These are phyloP conservation scores for Drymodes brunneopygia DNA, from an alignment of 2,113 vertebrate species.

Conservation along the genomic window DNA sequence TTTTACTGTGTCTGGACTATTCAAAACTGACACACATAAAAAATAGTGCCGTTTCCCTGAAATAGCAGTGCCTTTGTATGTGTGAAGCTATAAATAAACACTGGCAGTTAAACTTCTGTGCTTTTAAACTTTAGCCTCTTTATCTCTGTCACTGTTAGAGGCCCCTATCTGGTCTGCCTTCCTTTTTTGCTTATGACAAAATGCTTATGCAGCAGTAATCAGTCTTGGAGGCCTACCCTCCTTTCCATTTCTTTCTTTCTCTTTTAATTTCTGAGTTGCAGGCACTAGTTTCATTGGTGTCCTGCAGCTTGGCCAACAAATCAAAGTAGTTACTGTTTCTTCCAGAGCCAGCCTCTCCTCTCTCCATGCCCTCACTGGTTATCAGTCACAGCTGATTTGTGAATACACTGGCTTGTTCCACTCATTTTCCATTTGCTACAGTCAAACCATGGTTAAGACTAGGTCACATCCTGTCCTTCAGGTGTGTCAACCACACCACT, in stretches of 20 bases:
- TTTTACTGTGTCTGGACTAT: constrained; percentile 61
- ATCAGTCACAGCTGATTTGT: not conserved
- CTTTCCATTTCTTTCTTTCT: not conserved
- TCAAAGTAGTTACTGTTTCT: not conserved
- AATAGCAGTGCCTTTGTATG: constrained; percentile 65
- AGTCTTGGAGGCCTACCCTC: constrained; percentile 1
- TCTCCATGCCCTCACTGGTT: not conserved
- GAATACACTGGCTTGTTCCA: not conserved
- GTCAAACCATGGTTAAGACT: not conserved
- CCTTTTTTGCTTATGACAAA: constrained; percentile 55
- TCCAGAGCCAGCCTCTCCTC: not conserved
- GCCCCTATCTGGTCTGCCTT: constrained; percentile 43
- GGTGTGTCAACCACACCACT: accelerated
- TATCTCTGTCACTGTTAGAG: constrained; percentile 65
- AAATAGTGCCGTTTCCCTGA: constrained; percentile 56
- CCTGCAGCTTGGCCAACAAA: not conserved
- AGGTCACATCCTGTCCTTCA: not conserved
- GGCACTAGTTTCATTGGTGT: not conserved
- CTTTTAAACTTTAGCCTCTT: constrained; percentile 68
- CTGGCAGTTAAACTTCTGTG: constrained; percentile 58
- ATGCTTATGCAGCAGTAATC: constrained; percentile 55
- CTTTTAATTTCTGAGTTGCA: constrained; percentile 49
- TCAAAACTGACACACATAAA: constrained; percentile 69
- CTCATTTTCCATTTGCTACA: not conserved
- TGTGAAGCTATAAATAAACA: constrained; percentile 67